Percentiles rank a stretch among this genome's conserved stretches.
Evolutionary conservation across 2,113 vertebrate genomes (phyloP).

Genomic region (Diglossa brunneiventris): DNA sequence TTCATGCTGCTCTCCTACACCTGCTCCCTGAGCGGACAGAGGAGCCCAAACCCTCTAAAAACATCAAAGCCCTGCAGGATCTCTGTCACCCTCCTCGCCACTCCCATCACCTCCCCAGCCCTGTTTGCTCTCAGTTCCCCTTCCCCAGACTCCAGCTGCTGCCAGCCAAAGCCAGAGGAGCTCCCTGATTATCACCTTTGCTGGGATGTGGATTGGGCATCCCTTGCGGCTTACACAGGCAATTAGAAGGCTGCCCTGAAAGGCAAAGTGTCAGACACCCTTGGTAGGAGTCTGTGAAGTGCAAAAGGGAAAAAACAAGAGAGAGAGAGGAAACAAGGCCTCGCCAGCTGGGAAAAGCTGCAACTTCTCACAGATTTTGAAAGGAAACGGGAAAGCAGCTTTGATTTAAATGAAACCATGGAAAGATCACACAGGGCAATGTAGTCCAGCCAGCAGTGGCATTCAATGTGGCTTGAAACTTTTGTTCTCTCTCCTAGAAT

Average conservation of each 20-base stretch:
- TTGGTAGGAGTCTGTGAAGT: slow-evolving; percentile 37
- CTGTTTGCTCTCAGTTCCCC: neutral
- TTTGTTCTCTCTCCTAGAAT: neutral
- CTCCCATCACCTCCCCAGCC: fast-evolving
- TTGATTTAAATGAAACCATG: neutral
- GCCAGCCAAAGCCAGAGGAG: neutral
- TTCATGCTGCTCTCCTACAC: fast-evolving
- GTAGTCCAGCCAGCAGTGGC: neutral
- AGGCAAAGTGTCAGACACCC: slow-evolving; percentile 58
- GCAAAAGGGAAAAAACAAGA: neutral
- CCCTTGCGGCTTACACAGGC: neutral
- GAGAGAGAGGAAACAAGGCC: neutral
- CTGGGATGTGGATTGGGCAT: slow-evolving; percentile 59
- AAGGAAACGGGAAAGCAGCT: neutral
- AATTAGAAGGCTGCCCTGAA: slow-evolving; percentile 15
- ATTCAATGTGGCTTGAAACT: neutral
- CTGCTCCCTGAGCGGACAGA: neutral
- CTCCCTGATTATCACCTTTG: slow-evolving; percentile 37
- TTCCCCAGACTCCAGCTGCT: slow-evolving; percentile 45
- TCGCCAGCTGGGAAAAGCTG: neutral
- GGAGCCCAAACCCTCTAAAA: neutral
- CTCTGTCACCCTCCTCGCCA: neutral
- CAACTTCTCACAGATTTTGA: neutral
- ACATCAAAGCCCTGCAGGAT: neutral
- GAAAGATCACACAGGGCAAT: neutral